Evolutionary conservation across 1,140 invertebrate species (phyloP), one percentile per base, ranked within the genome.

Genomic region (Drosophila grimshawi): DNA sequence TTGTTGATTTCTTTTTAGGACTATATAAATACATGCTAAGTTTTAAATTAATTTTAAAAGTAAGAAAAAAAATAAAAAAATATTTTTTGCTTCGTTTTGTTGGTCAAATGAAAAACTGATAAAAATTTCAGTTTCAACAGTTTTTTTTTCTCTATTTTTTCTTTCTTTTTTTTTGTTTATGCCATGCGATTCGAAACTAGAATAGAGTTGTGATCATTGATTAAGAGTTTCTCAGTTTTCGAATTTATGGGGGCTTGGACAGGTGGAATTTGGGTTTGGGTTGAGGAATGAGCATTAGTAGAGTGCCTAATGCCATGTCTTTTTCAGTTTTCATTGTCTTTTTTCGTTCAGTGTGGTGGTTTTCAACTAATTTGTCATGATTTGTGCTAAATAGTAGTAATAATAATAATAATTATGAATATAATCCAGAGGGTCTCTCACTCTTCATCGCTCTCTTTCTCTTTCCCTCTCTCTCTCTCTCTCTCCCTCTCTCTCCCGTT

Each of bases 141-240:
- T 19, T 19, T 19, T 19, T 19, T 19, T 19, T 19, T 1, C 2
- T 19, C 19, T 53, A 32, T 72, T 56, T 41, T 60, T 56, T 29
- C 60, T 43, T 35, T 51, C 37, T 48, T 48, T 32, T 19, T 43
- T 53, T 68, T 33, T 57, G 56, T 5, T n/a, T 5, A 7, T 35
- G 51, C 32, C 51, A 35, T 52, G 37, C 19, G 19, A 49, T 82
- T 77, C 60, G 64, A 76, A 66, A 63, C 67, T 19, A 19, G 75
- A 80, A 77, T 88, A 69, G 85, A 89, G 85, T 89, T 89, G 85
- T 89, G 85, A 89, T 89, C 85, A 89, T 89, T 90, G 81, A 89
- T 90, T 79, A 89, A 81, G 64, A 60, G 46, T 64, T 60, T 52
- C 27, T 46, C 19, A 51, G 39, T 11, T 43, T 41, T 41, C 1